Evolutionary conservation across 2,888 invertebrate species (phyloP), one percentile per base, ranked within the genome.

Genomic region (Aphodius sticticus): DNA sequence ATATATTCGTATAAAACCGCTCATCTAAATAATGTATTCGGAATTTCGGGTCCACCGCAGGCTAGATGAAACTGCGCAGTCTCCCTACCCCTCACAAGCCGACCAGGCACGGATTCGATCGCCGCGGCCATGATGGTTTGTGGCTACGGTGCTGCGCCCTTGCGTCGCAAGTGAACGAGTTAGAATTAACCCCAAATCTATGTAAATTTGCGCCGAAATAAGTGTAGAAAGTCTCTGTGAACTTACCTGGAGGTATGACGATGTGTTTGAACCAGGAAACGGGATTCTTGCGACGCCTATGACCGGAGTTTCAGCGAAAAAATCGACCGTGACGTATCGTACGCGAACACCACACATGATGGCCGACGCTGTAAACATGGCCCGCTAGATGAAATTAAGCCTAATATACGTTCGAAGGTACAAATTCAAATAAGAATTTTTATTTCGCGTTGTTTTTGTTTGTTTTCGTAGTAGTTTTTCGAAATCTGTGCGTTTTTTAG

Each of bases 91-190:
- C 74, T 74, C 35, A 6, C 0, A 71, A 16, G 12, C 15, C 36
- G 35, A 16, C 37, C 76, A 7, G 78, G 77, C 80, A 78, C 81
- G 79, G 72, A 78, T 74, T 78, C 80, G 81, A 81, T 79, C 75
- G 70, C 76, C 77, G 84, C 88, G 85, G 89, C 89, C 89, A 89
- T 89, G 85, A 88, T 89, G 88, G 82, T 86, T 86, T 86, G n/a
- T 83, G 82, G 82, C 87, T 87, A 87, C 85, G 83, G 88, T 87
- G 87, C 87, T 87, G 87, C 87, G 81, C 83, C 80, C 84, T 84
- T 81, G 83, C 80, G 83, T 35, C 74, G 12, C 36, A 70, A 15
- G 70, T 36, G 74, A 35, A n/a, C 35, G 35, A 35, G 9, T 37
- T 35, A 36, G 6, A 6, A 74, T 26, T 26, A 74, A 74, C 37